Evolutionary conservation across 2,113 vertebrate genomes (phyloP), one percentile per base, ranked within the genome.

Genomic region (Passer montanus): DNA sequence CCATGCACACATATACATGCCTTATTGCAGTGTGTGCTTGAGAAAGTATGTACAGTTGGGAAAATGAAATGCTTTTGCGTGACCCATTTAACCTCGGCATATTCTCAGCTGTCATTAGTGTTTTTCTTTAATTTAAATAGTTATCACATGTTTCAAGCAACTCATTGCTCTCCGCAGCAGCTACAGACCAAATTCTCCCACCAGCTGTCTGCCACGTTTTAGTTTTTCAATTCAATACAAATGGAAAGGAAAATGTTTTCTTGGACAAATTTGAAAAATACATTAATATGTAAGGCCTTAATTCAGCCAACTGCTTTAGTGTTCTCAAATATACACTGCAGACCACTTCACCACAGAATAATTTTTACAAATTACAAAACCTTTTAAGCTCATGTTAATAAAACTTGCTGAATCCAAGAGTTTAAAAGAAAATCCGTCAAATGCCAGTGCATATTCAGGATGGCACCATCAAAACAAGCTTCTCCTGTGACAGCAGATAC

Each of bases 51-150:
- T 28, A 53, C 33, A 30, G 74, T 47, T 84, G 74, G 76, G 74
- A 87, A 94, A 87, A 89, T 31, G 2, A 75, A 95, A 91, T 68
- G 74, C 60, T 95, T 96, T 94, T 87, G 69, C 41, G 10, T 9
- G 87, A 89, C 87, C 78, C 50, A n/a, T 76, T 93, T 84, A 93
- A 94, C 95, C 90, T 60, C 12, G 4, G 78, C 31, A 7, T 95
- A 85, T 83, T 93, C 89, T 93, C 86, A 93, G 86, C 82, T 90
- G 95, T 64, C 92, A 90, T 78, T 89, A 96, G 84, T 90, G 53
- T 33, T 87, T 95, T 89, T 76, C 87, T 94, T 93, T 91, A 77
- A 89, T 79, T 97, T 89, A 82, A 95, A 91, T 79, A 89, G 66
- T 93, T 96, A 89, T 85, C 90, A 82, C 84, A 73, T 89, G 78